Evolutionary conservation across 1,140 invertebrate genomes (phyloP), one percentile per base, ranked within the genome.

Genomic region (Macrotrachela quadricornifera): DNA sequence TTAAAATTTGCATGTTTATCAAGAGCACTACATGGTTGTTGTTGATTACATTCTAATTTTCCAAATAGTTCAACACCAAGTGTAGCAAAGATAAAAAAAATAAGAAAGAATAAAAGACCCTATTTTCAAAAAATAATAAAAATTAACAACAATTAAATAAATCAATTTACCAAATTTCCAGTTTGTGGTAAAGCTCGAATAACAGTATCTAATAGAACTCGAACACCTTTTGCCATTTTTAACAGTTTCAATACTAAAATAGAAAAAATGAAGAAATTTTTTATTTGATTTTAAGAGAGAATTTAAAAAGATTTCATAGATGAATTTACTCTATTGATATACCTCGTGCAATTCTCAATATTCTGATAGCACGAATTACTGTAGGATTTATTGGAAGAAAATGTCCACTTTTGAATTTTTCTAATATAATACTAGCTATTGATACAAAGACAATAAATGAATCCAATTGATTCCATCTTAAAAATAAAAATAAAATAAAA

Each of bases 51-150:
- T 81, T 81, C 80, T 58, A 99, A 71, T 63, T 87, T 75, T 56
- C 94, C 94, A 69, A 99, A 99, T 6, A 99, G 74, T 73, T 99
- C 94, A 1, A 97, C 94, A 47, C 94, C 94, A 15, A 99, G 75
- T 1, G 92, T 92, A 48, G 94, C 91, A 71, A 99, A 99, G 64
- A 99, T 97, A 73, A 99, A 99, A 71, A 99, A 99, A 0, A 99
- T 76, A 46, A 99, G 74, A 73, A 97, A 99, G 75, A 99, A 99
- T 9, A 97, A 73, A 1, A 97, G 76, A 6, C 92, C 92, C n/a
- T n/a, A n/a, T n/a, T n/a, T n/a, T n/a, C n/a, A n/a, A n/a, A n/a
- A n/a, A n/a, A n/a, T n/a, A n/a, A n/a, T n/a, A n/a, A n/a, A n/a
- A n/a, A n/a, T n/a, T n/a, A n/a, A n/a, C n/a, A n/a, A n/a, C n/a